Percentiles rank a stretch among this genome's conserved stretches.
These are phyloP conservation scores for Catharus fuscescens DNA, from an alignment of 2,113 vertebrate genomes.

Conservation along the genomic window DNA sequence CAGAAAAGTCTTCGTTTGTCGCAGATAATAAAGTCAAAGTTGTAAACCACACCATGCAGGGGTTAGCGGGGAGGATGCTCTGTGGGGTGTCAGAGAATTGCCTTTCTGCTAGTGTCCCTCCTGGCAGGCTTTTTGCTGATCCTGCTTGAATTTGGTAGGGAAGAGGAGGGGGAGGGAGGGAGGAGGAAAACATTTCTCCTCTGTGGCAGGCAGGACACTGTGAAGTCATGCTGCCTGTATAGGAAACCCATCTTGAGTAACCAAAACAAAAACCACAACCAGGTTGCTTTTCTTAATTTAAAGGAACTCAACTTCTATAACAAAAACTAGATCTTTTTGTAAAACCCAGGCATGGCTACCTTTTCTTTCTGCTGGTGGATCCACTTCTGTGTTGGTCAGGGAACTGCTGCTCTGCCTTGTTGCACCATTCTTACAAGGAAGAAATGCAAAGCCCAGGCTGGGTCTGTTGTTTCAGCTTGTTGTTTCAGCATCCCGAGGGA, in stretches of 20 bases:
- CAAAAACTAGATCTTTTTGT: neutral
- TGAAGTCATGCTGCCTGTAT: neutral
- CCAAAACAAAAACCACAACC: neutral
- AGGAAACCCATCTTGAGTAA: neutral
- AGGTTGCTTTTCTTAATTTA: neutral
- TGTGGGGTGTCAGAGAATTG: neutral
- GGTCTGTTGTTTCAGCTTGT: neutral
- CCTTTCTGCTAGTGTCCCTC: neutral
- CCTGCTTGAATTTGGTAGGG: neutral
- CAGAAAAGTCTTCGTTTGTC: conserved; percentile 60
- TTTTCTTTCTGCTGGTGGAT: neutral
- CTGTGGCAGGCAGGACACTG: neutral
- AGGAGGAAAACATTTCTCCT: neutral
- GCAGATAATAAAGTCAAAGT: conserved; percentile 55
- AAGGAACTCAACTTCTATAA: neutral
- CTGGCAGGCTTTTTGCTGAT: neutral
- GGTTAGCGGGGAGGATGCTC: neutral
- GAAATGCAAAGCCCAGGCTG: accelerated
- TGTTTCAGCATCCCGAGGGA: neutral
- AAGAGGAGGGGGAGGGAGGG: neutral
- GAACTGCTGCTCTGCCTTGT: neutral
- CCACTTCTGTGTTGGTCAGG: neutral
- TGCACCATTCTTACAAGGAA: neutral
- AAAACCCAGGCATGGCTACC: neutral
- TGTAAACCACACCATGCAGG: neutral